Conservation (phyloP, 2,113 vertebrate genomes). For the Haplochromis vanheusdeni region DNA sequence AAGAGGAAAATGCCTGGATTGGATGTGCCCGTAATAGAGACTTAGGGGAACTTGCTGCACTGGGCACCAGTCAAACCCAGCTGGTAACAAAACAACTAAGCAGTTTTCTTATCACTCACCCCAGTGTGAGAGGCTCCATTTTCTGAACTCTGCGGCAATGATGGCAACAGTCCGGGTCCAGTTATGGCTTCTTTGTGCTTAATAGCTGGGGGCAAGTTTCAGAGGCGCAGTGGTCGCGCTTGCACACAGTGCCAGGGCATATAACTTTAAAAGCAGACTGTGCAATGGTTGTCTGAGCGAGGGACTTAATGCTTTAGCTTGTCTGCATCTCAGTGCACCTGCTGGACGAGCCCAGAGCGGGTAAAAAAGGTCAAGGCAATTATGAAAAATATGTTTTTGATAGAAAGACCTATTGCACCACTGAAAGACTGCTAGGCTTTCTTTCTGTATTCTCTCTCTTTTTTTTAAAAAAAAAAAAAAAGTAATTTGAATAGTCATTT, state of each 20-base stretch:
- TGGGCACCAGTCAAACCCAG: constrained; percentile 28
- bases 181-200: constrained; percentile 31
- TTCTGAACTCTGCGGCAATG: constrained; percentile 35
- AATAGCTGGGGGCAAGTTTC: constrained; percentile 25
- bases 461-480: not conserved
- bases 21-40: constrained; percentile 24
- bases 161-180: constrained; percentile 16
- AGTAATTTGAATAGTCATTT: constrained; percentile 24
- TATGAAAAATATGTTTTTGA: not conserved
- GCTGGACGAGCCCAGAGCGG: not conserved
- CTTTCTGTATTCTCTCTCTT: not conserved
- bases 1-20: not conserved
- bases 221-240: not conserved
- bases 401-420: not conserved
- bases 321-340: constrained; percentile 42
- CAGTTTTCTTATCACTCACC: constrained; percentile 35
- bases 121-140: constrained; percentile 23
- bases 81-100: constrained; percentile 44
- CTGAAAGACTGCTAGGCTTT: not conserved
- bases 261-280: constrained; percentile 1
- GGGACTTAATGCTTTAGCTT: constrained; percentile 20
- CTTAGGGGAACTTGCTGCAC: constrained; percentile 5
- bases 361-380: not conserved
- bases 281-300: constrained; percentile 13
- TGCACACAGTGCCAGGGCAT: not conserved